These are phyloP conservation scores for Atta colombica DNA, from an alignment of 1,140 invertebrate genomes.

Conservation along the genomic window DNA sequence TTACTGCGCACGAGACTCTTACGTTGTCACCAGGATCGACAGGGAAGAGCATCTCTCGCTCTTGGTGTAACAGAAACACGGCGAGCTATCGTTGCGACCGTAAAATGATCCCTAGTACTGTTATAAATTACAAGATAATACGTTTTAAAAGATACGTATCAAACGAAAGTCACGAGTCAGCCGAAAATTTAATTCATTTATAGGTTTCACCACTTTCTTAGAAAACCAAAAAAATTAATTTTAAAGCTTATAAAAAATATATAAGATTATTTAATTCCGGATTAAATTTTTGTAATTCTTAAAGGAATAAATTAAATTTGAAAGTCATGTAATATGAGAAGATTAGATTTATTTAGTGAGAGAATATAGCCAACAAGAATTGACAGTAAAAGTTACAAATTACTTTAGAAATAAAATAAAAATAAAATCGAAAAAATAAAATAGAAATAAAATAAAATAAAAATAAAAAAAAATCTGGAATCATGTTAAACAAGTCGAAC, in stretches of 20 bases:
- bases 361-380: too few relatives aligned
- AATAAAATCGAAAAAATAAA: too few relatives aligned
- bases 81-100: constrained; percentile 12
- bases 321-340: neutral
- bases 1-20: constrained; percentile 44
- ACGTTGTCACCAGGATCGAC: constrained; percentile 57
- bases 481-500: too few relatives aligned
- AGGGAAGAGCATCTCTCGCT: constrained; percentile 11
- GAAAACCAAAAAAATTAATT: neutral
- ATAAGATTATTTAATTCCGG: neutral
- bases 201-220: neutral
- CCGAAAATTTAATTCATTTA: neutral
- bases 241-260: neutral
- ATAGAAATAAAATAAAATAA: too few relatives aligned
- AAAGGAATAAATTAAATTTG: neutral
- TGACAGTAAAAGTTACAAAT: too few relatives aligned
- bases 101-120: constrained; percentile 31
- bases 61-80: neutral
- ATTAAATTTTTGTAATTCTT: neutral
- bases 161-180: neutral
- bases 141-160: neutral
- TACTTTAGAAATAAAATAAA: too few relatives aligned
- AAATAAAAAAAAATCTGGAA: too few relatives aligned
- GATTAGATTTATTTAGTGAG: neutral
- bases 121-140: constrained; percentile 16